A percentile compares a stretch with the other conserved stretches of the same genome.
Evolutionary conservation across 2,888 invertebrate genomes (phyloP).

Genomic region (Cheilosia soror): DNA sequence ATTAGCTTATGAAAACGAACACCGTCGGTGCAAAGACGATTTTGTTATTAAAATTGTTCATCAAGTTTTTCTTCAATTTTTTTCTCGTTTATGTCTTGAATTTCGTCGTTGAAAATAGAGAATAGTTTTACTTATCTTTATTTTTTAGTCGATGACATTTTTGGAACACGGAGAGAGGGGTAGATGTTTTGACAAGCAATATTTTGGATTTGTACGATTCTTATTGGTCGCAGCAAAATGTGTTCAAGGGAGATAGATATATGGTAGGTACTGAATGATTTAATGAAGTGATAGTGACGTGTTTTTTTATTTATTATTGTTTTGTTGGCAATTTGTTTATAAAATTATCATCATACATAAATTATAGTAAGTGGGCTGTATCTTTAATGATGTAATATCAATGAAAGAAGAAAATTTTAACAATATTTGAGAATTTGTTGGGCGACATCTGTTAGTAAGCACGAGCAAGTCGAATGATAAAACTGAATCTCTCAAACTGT

Average conservation of each 20-base stretch:
- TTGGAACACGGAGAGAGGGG: not conserved
- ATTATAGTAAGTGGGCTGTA: not conserved
- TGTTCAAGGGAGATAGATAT: constrained; percentile 12
- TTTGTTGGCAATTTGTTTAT: constrained; percentile 16
- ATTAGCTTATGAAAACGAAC: constrained; percentile 5
- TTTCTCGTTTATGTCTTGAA: constrained; percentile 45
- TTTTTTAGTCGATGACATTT: constrained; percentile 49
- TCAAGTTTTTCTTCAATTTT: constrained; percentile 31
- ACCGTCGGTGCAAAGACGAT: constrained; percentile 9
- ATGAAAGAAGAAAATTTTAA: too few relatives aligned
- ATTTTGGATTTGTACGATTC: constrained; percentile 70
- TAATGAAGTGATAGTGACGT: constrained; percentile 6
- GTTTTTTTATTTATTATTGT: constrained; percentile 16
- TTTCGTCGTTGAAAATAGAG: constrained; percentile 58
- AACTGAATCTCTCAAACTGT: too few relatives aligned
- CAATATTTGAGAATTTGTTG: too few relatives aligned
- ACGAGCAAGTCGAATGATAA: too few relatives aligned
- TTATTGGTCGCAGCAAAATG: constrained; percentile 38
- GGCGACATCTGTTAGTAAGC: too few relatives aligned
- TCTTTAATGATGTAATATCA: not conserved
- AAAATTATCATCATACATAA: not conserved
- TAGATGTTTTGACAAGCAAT: constrained; percentile 64
- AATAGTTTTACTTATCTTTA: constrained; percentile 31
- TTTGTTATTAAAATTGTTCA: constrained; percentile 21
- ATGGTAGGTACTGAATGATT: not conserved